Evolutionary conservation across 2,797 vertebrate genomes (phyloP).

Genomic region (Argya squamiceps): DNA sequence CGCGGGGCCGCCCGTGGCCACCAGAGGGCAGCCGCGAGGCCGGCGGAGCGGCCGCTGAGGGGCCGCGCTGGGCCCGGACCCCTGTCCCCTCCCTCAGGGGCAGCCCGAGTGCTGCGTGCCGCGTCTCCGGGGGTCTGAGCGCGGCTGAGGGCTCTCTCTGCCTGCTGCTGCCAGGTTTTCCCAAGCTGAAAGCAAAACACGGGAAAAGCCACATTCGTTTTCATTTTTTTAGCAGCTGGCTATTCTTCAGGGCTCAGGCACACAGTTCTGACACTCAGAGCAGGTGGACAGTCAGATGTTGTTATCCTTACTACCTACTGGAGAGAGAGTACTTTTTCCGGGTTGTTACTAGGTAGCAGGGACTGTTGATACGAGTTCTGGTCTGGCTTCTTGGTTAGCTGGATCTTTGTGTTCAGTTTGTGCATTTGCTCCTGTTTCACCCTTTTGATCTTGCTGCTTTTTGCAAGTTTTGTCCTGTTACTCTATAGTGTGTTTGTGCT

Average conservation of each 20-base stretch:
- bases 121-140: too few species aligned
- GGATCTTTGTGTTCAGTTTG: background rate
- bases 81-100: too few species aligned
- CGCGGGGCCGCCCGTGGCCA: background rate
- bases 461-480: background rate
- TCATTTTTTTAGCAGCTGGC: background rate
- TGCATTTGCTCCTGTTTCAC: background rate
- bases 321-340: background rate
- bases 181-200: accelerated
- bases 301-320: background rate
- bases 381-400: background rate
- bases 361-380: background rate
- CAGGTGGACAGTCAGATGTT: background rate
- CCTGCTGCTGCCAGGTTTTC: background rate
- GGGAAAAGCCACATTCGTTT: accelerated
- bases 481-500: background rate
- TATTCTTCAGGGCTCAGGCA: background rate
- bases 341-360: background rate
- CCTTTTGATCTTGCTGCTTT: background rate
- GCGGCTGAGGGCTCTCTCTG: background rate
- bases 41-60: background rate
- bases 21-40: background rate
- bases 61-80: too few species aligned
- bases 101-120: accelerated
- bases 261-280: background rate